A percentile compares a stretch with the other conserved stretches of the same genome.
Conservation (phyloP, 1,140 invertebrate genomes). For the Doryteuthis pealeii region DNA sequence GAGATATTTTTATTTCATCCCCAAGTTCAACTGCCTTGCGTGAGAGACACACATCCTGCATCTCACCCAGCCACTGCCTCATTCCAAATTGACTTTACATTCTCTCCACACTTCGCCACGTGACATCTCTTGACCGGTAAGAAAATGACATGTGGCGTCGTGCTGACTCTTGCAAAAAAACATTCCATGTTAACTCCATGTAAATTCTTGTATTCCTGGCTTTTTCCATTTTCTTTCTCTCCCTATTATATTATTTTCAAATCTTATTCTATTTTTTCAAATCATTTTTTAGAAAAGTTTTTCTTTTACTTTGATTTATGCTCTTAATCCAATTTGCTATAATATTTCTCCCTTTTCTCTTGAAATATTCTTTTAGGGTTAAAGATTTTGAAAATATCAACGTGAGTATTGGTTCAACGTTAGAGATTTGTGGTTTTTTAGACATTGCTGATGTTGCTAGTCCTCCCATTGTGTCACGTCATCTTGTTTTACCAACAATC, state of each 20-base stretch:
- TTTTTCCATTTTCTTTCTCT: too few species aligned
- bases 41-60: too few species aligned
- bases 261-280: neutral
- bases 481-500: constrained; percentile 77
- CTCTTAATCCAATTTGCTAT: neutral
- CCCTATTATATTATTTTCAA: neutral
- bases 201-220: too few species aligned
- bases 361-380: constrained; percentile 64
- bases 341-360: constrained; percentile 3
- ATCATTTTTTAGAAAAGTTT: neutral
- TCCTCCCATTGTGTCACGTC: constrained; percentile 87
- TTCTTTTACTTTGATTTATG: neutral
- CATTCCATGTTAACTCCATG: too few species aligned
- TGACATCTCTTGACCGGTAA: too few species aligned
- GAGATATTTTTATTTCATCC: too few species aligned
- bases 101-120: too few species aligned
- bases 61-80: too few species aligned
- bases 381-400: constrained; percentile 69
- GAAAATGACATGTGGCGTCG: too few species aligned
- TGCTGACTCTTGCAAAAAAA: too few species aligned
- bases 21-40: too few species aligned
- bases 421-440: constrained; percentile 82
- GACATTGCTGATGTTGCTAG: constrained; percentile 84
- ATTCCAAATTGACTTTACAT: too few species aligned
- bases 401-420: constrained; percentile 67